A percentile compares a stretch with the other conserved stretches of the same genome.
phyloP scores from a whole-genome alignment of 2,797 vertebrate genomes.

The Chaunax sp. region DNA sequence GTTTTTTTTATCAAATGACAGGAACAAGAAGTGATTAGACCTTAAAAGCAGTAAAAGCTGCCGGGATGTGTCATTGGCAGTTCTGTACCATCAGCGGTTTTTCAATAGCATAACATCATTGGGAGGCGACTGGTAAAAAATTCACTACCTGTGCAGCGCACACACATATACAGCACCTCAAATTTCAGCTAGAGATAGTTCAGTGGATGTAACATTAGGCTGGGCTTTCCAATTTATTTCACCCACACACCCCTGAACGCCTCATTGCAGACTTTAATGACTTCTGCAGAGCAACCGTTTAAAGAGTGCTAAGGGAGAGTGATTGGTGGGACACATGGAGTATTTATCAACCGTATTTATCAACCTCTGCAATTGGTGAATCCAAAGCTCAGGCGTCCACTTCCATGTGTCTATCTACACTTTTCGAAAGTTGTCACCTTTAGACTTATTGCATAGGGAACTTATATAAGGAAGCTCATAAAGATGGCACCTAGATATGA shows the following conservation, averaged over 20 bases:
- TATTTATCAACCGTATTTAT: conserved; percentile 80
- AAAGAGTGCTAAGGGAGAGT: conserved; percentile 73
- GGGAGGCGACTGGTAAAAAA: conserved; percentile 53
- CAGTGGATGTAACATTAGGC: conserved; percentile 66
- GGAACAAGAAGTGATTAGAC: conserved; percentile 59
- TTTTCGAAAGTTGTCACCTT: conserved; percentile 34
- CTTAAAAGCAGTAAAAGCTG: conserved; percentile 64
- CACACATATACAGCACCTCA: conserved; percentile 28
- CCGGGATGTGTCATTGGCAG: conserved; percentile 65
- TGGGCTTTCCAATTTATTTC: conserved; percentile 74
- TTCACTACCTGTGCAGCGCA: conserved; percentile 55
- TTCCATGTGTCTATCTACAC: conserved; percentile 17
- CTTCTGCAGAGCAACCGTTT: conserved; percentile 78
- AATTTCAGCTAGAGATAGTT: conserved; percentile 54
- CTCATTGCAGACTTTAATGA: conserved; percentile 80
- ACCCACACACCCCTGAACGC: conserved; percentile 57
- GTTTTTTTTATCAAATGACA: conserved; percentile 38
- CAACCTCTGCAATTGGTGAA: conserved; percentile 60
- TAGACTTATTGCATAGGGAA: conserved; percentile 37
- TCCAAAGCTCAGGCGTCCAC: conserved; percentile 54
- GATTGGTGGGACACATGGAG: conserved; percentile 63
- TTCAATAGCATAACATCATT: conserved; percentile 60
- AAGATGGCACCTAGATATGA: conserved; percentile 30
- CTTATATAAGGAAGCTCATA: conserved; percentile 51
- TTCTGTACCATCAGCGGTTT: conserved; percentile 73